Evolutionary conservation across 2,113 vertebrate species (phyloP), one percentile per base, ranked within the genome.

Genomic region (Pleuronectes platessa): DNA sequence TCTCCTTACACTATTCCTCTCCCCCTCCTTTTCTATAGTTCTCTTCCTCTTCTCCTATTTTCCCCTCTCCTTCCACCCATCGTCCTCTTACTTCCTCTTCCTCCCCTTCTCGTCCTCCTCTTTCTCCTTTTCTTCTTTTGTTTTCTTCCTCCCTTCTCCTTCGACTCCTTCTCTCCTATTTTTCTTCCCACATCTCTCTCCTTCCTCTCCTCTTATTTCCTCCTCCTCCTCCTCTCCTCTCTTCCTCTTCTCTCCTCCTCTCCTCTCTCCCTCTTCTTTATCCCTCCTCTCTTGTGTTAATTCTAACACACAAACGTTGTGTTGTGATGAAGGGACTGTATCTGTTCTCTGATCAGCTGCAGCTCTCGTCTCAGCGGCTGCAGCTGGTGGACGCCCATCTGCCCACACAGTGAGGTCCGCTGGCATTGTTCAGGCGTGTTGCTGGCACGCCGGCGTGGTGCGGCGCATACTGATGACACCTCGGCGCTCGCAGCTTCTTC

Each of bases 401-500:
- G 55, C 72, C 67, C 40, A 37, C 45, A 40, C 24, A 11, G 49
- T 53, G 31, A n/a, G 54, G 23, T 83, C 80, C 5, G 20, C 66
- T 74, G 59, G 68, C 68, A 76, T 71, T 68, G 72, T 81, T 49
- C 65, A 3, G 24, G 42, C 54, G 53, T 71, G 61, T 68, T 55
- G 63, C 61, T 61, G 77, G 74, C 26, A 11, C 11, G 26, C 64
- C 67, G 53, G 47, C 6, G 62, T 12, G 12, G 58, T 35, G 79
- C 53, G 2, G 0, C 2, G 78, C 82, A 84, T 72, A 70, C 77
- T 85, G 82, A 86, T 82, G 63, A 74, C 84, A 68, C 59, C 20
- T 66, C 71, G 79, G 2, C 55, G 53, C 72, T 64, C 77, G 26
- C 85, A 76, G 11, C 40, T 13, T 13, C 3, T 42, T 13, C 0